Base-by-base conservation (phyloP, 2,888 invertebrate genomes). In the Anticlea derivata region DNA sequence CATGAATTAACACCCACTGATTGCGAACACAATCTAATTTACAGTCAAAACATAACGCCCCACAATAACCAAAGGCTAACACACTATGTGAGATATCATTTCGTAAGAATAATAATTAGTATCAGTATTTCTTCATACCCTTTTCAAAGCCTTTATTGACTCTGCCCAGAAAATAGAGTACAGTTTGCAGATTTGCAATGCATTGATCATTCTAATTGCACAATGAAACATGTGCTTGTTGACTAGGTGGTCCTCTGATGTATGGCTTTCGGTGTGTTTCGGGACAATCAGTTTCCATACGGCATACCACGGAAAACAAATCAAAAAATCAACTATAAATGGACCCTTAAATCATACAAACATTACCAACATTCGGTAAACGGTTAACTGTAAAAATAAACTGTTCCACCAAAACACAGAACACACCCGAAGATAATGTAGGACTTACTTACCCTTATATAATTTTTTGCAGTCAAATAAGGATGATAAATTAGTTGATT, bases 401-500 rank as follows among this genome's bases (percentile, higher is more conserved):
- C 3, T 13, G 13, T 0, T 5, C n/a, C n/a, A 13, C 30, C 5
- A 33, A 31, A 31, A 13, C 6, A 12, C 12, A 13, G 11, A 17
- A 17, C 17, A 17, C 4, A 17, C 17, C 2, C 2, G 2, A 2
- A 17, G 4, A 17, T 2, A 3, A 17, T 17, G 17, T 17, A 17
- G 17, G 17, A 17, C 17, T 3, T 2, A 17, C 4, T 17, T 23
- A 40, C 26, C 20, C 33, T 40, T 6, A 92, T 56, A 70, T 91
- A 92, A 60, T 91, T 78, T 52, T 66, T 79, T 1, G 92, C 91
- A 4, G 92, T 92, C 67, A 87, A 74, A 61, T 89, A 88, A 5
- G 92, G 92, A 70, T 92, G 92, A 55, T 87, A 88, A 46, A 92
- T 86, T 6, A 92, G 68, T 57, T 91, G 90, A 56, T 91, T 87